Base-by-base conservation (phyloP, 1,140 invertebrate genomes). In the Zaprionus kolodkinae region DNA sequence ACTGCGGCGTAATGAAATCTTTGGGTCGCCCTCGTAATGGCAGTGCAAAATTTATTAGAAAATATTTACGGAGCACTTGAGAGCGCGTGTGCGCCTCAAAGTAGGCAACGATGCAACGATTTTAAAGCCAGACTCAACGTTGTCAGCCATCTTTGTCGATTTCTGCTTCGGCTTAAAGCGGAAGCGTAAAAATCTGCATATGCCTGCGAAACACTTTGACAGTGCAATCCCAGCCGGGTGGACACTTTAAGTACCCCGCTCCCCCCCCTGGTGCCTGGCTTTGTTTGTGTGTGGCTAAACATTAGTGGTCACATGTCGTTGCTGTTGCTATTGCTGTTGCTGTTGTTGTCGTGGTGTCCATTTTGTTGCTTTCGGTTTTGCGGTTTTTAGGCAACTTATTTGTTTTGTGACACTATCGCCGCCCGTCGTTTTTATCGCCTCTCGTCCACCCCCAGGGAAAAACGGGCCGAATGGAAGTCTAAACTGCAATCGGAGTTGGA, bases 331-430 rank as follows among this genome's bases (percentile, higher is more conserved):
- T 63, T 40, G 40, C 48, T 65, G 52, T 60, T 59, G 55, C 64
- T 66, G 65, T 56, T 74, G 65, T 33, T 27, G 65, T 54, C 69
- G 59, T 43, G 54, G 72, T 75, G 72, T 68, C 50, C 54, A 64
- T 57, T 73, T 73, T 73, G 72, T 54, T 71, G 72, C 72, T 65
- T 61, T 77, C 72, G 69, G 72, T 67, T 78, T 74, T 89, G 84
- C 78, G 84, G 84, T 76, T 81, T 89, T 78, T 78, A 65, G 85
- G 78, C 70, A 88, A 85, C 71, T 78, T 88, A 88, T 88, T 89
- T 89, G 81, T 81, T 79, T 75, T 89, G 78, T 63, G 78, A 79
- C 85, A 84, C 72, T 74, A 74, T 85, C 72, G 76, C 75, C 45
- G 50, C 61, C 43, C 65, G 65, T 70, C 70, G 67, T 75, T 75